Base-by-base conservation (phyloP, 2,113 vertebrate genomes). In the Nibea albiflora region DNA sequence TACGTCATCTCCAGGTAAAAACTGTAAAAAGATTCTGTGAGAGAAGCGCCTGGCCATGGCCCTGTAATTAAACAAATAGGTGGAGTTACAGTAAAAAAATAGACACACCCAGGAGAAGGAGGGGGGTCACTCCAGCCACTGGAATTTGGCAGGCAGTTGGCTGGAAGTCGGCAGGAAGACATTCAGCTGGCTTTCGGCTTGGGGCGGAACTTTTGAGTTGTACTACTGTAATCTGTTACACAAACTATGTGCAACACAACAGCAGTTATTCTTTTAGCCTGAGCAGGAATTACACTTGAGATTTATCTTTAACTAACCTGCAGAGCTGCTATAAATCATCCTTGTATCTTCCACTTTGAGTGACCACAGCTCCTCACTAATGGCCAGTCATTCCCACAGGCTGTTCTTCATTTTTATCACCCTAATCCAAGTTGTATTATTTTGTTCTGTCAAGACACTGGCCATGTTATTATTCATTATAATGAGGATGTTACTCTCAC, bases 351-450 rank as follows among this genome's bases (percentile, higher is more conserved):
- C 54, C 63, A 44, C 22, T 73, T 28, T 49, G 78, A 73, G 26
- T 79, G 67, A 72, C 67, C 58, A 56, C 5, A 11, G 68, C 56
- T 64, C 50, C 77, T 64, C 26, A 44, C 24, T 71, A 79, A 79
- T 79, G 77, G 42, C 77, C 58, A 70, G 57, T 63, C 58, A 54
- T 63, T 72, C 50, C 77, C 49, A 39, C 58, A 57, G 39, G 42
- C 61, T 79, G 49, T 79, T 79, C 68, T 72, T 79, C 50, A 72
- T 72, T 65, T 72, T 79, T 79, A 79, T 79, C 50, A 4, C 60
- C 60, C 60, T 72, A 46, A 72, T 72, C 39, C 77, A 79, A 26
- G 24, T 72, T 79, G 58, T 71, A 79, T 79, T 72, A 79, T 72
- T 79, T 79, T 72, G 50, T 24, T 56, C 66, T 49, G 77, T 64